phyloP scores from a whole-genome alignment of 2,888 invertebrate species.

The Octodonta nipae region DNA sequence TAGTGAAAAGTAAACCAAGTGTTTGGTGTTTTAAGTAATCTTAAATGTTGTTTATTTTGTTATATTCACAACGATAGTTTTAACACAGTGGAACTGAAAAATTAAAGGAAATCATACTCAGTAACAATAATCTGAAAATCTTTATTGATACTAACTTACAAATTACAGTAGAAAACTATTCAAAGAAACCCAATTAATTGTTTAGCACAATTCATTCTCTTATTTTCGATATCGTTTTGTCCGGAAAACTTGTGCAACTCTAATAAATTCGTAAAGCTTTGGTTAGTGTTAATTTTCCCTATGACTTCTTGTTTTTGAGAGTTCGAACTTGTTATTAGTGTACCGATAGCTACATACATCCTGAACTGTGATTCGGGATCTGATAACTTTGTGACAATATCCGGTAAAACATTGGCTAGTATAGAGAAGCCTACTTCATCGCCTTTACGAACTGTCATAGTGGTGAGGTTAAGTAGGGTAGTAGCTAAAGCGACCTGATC shows the following conservation, averaged over 20 bases:
- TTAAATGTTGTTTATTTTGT: too few relatives aligned
- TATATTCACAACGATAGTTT: too few relatives aligned
- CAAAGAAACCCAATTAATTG: slow-evolving; percentile 22
- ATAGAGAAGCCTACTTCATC: slow-evolving; percentile 40
- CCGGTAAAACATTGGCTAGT: slow-evolving; percentile 42
- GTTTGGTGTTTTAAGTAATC: too few relatives aligned
- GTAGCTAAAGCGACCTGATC: slow-evolving; percentile 63
- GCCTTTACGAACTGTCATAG: slow-evolving; percentile 44
- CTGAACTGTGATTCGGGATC: slow-evolving; percentile 67
- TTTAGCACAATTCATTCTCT: slow-evolving; percentile 30
- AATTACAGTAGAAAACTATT: slow-evolving; percentile 1
- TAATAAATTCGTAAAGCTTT: slow-evolving; percentile 25
- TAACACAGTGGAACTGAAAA: too few relatives aligned
- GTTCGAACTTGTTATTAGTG: slow-evolving; percentile 42
- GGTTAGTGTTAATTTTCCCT: slow-evolving; percentile 30
- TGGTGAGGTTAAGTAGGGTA: slow-evolving; percentile 56
- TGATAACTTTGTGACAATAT: slow-evolving; percentile 41
- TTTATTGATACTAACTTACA: background rate
- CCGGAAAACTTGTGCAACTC: slow-evolving; percentile 34
- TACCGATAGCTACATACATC: slow-evolving; percentile 63
- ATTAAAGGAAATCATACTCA: too few relatives aligned
- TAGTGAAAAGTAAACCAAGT: too few relatives aligned
- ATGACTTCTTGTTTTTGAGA: slow-evolving; percentile 31
- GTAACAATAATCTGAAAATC: too few relatives aligned
- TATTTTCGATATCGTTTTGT: slow-evolving; percentile 38